Evolutionary conservation across 1,140 invertebrate species (phyloP).

Genomic region (Pogonus chalceus): DNA sequence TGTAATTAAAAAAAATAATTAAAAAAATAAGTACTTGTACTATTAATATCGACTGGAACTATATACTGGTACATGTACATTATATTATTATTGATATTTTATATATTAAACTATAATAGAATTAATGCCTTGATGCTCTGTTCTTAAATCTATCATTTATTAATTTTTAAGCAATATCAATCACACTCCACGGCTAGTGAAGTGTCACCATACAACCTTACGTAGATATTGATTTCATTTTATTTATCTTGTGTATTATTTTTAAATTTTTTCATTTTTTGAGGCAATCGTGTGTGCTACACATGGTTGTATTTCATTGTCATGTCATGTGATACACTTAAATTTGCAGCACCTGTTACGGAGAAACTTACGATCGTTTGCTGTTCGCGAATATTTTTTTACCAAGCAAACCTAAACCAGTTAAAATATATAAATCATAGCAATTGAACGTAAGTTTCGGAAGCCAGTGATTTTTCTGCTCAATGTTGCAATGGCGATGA

Average conservation of each 20-base stretch:
- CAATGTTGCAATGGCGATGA: no score
- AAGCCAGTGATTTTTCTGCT: no score
- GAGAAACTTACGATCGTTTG: no score
- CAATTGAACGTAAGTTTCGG: not conserved
- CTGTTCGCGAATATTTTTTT: no score
- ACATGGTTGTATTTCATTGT: not conserved
- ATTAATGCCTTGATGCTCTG: conserved; percentile 1
- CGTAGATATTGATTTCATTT: not conserved
- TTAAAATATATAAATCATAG: not conserved
- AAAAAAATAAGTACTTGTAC: not conserved
- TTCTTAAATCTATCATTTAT: not conserved
- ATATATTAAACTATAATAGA: not conserved
- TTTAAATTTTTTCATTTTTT: conserved; percentile 15
- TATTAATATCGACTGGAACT: not conserved
- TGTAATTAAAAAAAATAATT: no score
- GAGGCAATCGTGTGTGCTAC: conserved; percentile 34
- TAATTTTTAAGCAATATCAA: not conserved
- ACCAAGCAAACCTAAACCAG: no score
- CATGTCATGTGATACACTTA: conserved; percentile 15
- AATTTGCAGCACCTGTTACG: conserved; percentile 16
- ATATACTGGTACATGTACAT: not conserved
- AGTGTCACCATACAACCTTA: not conserved
- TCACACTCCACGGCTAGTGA: not conserved
- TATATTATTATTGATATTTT: not conserved
- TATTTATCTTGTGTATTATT: not conserved